phyloP scores from a whole-genome alignment of 2,888 invertebrate species.

The Imbricaverruca yamaguchii region DNA sequence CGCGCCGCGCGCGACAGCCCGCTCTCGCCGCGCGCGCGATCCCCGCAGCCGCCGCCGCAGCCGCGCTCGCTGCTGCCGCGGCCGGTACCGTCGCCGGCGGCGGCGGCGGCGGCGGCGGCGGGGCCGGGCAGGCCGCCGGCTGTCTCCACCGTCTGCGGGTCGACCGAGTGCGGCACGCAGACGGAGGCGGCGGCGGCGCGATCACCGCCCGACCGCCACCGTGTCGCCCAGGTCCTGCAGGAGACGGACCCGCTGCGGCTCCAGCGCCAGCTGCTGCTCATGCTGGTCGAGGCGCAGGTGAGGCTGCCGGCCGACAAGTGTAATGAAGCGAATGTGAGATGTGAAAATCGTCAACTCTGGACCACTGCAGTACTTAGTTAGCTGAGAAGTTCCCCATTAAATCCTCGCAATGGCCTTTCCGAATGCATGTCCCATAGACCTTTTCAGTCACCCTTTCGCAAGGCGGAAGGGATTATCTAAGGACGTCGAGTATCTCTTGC shows the following conservation, averaged over 20 bases:
- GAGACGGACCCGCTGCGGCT: slow-evolving; percentile 35
- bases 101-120: background rate
- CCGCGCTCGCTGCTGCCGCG: background rate
- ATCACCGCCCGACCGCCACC: slow-evolving; percentile 29
- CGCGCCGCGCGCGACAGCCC: background rate
- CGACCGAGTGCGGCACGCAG: background rate
- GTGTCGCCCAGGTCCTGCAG: slow-evolving; percentile 33
- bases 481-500: too few relatives aligned
- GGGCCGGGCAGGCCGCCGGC: background rate
- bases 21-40: background rate
- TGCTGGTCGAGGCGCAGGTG: slow-evolving; percentile 36
- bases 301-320: background rate
- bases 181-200: slow-evolving; percentile 1
- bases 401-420: too few relatives aligned
- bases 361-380: too few relatives aligned
- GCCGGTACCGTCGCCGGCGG: background rate
- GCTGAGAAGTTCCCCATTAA: too few relatives aligned
- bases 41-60: too few relatives aligned
- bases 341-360: too few relatives aligned
- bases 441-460: too few relatives aligned
- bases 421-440: too few relatives aligned
- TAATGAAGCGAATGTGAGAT: too few relatives aligned
- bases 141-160: background rate
- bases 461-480: too few relatives aligned
- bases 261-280: slow-evolving; percentile 35